phyloP scores from a whole-genome alignment of 2,888 invertebrate species.

The Bugula neritina region DNA sequence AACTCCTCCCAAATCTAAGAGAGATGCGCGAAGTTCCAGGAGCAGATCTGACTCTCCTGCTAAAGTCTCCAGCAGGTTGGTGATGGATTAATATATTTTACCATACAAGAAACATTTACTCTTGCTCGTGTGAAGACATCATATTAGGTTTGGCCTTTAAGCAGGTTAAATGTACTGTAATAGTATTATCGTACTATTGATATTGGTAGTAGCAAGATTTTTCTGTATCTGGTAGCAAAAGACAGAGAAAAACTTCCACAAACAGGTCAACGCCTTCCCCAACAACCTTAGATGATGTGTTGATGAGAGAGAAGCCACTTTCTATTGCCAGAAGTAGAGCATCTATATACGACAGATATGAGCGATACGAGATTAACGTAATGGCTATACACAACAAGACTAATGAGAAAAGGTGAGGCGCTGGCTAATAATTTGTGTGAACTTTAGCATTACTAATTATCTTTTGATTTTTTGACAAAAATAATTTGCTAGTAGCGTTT shows the following conservation, averaged over 20 bases:
- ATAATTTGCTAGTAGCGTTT: too few species aligned
- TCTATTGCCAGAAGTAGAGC: background rate
- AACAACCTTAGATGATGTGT: slow-evolving; percentile 23
- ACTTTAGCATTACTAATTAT: too few species aligned
- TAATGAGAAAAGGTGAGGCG: background rate
- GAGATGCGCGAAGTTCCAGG: background rate
- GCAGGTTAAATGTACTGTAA: too few species aligned
- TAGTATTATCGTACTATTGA: too few species aligned
- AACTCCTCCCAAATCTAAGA: background rate
- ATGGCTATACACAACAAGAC: slow-evolving; percentile 3
- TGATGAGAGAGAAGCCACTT: slow-evolving; percentile 12
- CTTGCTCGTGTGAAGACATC: too few species aligned
- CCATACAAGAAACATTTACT: too few species aligned
- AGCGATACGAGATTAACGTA: slow-evolving; percentile 2
- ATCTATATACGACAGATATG: background rate
- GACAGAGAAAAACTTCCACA: background rate
- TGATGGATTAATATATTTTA: background rate
- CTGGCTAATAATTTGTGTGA: too few species aligned
- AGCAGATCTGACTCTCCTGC: background rate
- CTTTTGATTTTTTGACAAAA: too few species aligned
- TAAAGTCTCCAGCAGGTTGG: background rate
- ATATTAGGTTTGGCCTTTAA: too few species aligned
- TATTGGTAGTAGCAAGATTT: too few species aligned
- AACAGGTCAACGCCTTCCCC: background rate
- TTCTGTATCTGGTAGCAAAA: too few species aligned